Evolutionary conservation across 2,113 vertebrate species (phyloP).

Genomic region (Rostratula benghalensis): DNA sequence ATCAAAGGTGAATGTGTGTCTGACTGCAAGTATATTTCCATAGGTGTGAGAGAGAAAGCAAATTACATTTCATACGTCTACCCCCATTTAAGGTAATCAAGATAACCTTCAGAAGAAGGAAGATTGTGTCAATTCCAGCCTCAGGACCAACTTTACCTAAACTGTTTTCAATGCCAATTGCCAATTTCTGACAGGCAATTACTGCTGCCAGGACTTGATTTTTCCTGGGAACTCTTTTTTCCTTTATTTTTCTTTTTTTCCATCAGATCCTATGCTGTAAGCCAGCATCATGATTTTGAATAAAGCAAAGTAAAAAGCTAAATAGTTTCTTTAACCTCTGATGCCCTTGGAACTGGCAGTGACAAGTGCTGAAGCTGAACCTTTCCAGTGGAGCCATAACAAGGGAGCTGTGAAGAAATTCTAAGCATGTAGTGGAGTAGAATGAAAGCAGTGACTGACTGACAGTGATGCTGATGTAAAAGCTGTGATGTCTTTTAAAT

Average conservation of each 20-base stretch:
- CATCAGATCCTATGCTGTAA: neutral
- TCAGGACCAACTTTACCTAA: neutral
- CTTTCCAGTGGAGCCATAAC: neutral
- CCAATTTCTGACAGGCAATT: neutral
- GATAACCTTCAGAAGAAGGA: neutral
- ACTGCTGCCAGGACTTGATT: neutral
- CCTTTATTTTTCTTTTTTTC: neutral
- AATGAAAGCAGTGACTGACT: neutral
- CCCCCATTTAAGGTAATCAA: neutral
- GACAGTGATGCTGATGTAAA: neutral
- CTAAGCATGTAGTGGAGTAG: neutral
- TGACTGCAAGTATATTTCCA: neutral
- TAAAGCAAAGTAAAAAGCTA: neutral
- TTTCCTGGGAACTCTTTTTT: neutral
- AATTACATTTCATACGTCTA: neutral
- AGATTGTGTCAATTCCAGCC: neutral
- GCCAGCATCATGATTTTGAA: neutral
- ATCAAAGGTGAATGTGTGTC: neutral
- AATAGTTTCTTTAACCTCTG: neutral
- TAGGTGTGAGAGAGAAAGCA: neutral
- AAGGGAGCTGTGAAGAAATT: neutral
- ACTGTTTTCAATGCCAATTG: neutral
- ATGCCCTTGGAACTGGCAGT: neutral
- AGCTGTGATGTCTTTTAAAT: neutral
- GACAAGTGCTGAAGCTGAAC: neutral